Evolutionary conservation across 2,113 vertebrate genomes (phyloP).

Genomic region (Pseudopodoces humilis): DNA sequence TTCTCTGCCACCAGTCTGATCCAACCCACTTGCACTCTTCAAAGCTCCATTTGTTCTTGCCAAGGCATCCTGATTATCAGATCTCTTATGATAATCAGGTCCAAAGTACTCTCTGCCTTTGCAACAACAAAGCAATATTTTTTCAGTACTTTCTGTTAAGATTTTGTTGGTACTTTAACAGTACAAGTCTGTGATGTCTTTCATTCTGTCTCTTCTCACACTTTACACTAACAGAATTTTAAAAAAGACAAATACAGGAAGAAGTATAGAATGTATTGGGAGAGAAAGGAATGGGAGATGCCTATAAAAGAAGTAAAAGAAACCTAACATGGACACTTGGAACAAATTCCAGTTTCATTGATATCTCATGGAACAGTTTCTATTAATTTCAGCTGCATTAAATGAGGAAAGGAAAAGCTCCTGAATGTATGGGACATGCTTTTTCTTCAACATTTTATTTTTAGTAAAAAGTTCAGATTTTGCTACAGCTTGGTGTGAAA

Average conservation of each 20-base stretch:
- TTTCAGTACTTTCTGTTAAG: not conserved
- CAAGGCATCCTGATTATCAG: too few relatives aligned
- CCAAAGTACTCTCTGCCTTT: too few relatives aligned
- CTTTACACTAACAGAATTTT: not conserved
- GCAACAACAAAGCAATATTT: not conserved
- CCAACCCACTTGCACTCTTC: too few relatives aligned
- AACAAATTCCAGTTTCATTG: not conserved
- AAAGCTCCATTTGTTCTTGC: not conserved
- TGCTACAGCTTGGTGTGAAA: not conserved
- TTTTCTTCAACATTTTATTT: not conserved
- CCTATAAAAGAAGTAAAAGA: not conserved
- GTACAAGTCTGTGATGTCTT: not conserved
- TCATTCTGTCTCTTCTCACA: not conserved
- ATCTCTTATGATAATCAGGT: too few relatives aligned
- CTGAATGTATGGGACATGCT: not conserved
- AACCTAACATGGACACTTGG: not conserved
- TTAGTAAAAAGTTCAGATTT: not conserved
- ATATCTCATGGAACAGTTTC: not conserved
- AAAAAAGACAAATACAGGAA: not conserved
- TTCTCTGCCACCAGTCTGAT: too few relatives aligned
- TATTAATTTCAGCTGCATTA: not conserved
- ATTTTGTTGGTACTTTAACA: not conserved
- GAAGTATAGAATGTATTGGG: not conserved
- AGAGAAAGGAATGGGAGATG: not conserved
- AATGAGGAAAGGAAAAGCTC: not conserved